Percentiles rank a stretch among this genome's conserved stretches.
These are phyloP conservation scores for Chondrilla cf. caribensis DNA, from an alignment of 37 sponge, comb jelly and placozoan species.

Conservation along the genomic window DNA sequence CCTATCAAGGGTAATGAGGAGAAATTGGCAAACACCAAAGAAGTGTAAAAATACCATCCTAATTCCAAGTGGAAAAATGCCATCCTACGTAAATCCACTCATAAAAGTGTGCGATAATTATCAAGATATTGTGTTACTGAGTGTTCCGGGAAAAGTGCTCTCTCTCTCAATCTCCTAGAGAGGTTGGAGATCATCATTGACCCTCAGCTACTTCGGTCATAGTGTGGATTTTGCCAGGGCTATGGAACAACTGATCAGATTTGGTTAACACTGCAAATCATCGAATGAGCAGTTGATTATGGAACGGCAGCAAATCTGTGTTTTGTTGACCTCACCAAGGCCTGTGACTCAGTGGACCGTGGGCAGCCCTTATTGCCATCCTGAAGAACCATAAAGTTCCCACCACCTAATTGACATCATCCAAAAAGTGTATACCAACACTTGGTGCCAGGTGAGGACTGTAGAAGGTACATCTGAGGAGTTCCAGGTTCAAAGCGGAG, in stretches of 20 bases:
- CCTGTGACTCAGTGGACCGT: constrained; percentile 21
- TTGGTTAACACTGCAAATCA: background rate
- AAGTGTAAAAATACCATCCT: constrained; percentile 10
- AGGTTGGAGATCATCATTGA: constrained; percentile 4
- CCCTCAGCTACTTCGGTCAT: constrained; percentile 1
- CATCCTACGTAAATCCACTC: too few relatives aligned
- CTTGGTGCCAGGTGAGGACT: constrained; percentile 6
- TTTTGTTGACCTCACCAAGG: constrained; percentile 8
- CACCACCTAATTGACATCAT: constrained; percentile 12
- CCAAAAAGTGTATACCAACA: background rate
- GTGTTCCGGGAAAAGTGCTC: constrained; percentile 12
- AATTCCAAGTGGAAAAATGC: too few relatives aligned
- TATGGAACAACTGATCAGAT: constrained; percentile 11
- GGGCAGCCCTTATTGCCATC: constrained; percentile 17
- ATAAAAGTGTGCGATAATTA: constrained; percentile 7
- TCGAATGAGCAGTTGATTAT: constrained; percentile 10
- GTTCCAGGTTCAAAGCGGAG: background rate
- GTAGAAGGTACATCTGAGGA: background rate
- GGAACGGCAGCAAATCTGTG: background rate
- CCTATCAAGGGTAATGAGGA: background rate
- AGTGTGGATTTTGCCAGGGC: constrained; percentile 11
- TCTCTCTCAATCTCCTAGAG: constrained; percentile 4
- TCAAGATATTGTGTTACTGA: background rate
- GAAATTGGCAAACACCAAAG: background rate
- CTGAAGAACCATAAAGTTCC: constrained; percentile 16